Evolutionary conservation across 1,140 invertebrate species (phyloP), one percentile per base, ranked within the genome.

Genomic region (Drosophila nigromelanica): DNA sequence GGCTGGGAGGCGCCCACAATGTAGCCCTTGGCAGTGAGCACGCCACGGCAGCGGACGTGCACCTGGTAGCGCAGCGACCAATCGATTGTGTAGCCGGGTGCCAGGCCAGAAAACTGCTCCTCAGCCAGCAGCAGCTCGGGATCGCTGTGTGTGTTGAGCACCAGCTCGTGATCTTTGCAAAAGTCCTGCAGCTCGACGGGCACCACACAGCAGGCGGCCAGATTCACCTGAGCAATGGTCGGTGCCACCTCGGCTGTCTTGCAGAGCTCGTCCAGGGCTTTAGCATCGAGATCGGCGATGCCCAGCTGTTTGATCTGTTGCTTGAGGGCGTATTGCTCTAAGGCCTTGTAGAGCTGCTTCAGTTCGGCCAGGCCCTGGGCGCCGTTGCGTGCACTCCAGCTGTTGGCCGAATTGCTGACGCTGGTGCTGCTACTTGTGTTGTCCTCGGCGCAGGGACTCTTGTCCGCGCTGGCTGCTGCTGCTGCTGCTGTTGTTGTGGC

Each of bases 71-170:
- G 93, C 39, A 95, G 93, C 10, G 95, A 94, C 97, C 97, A 98
- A 69, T 91, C 87, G 15, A 89, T 81, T 55, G 73, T 76, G 40
- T 89, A 91, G 48, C 74, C 82, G 0, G 90, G 90, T 0, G 79
- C 75, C 12, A 90, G 73, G 14, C 47, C 68, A 11, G 50, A 18
- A 39, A 91, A 91, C 61, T 89, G 68, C 10, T 90, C 83, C 39
- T 71, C 80, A 6, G 66, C 50, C 60, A 91, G 33, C 51, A 91
- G 71, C 97, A 98, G 95, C 91, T 94, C 94, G 4, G 98, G 97
- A 93, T 99, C 98, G 91, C 96, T 98, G 92, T 99, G 98, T 0
- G 98, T 99, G 5, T 99, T 93, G 18, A 99, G 93, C 86, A 99
- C 98, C 51, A 99, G 96, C 78, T 98, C 96, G 85, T 98, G 95